Evolutionary conservation across 1,140 invertebrate species (phyloP).

Genomic region (Scaptomyza montana): DNA sequence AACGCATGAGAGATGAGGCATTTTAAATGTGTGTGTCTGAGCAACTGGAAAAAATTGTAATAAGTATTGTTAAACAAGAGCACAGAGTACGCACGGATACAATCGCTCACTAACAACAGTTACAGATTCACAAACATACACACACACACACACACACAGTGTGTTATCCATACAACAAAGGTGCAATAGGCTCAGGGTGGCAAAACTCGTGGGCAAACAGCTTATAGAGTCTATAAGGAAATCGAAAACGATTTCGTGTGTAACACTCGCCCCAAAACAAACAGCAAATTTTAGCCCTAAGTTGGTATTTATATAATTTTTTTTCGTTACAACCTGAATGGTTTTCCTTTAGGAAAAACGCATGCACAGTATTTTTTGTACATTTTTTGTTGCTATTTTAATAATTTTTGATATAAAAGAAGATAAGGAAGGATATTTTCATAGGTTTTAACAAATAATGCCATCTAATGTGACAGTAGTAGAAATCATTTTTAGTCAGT

Average conservation of each 20-base stretch:
- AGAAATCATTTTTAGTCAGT: slow-evolving; percentile 35
- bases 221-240: slow-evolving; percentile 27
- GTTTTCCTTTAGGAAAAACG: slow-evolving; percentile 42
- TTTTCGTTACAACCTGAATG: slow-evolving; percentile 40
- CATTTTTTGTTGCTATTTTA: slow-evolving; percentile 13
- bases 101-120: neutral
- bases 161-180: slow-evolving; percentile 2
- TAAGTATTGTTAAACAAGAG: slow-evolving; percentile 36
- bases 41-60: slow-evolving; percentile 48
- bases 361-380: slow-evolving; percentile 72
- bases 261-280: slow-evolving; percentile 36
- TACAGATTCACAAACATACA: slow-evolving; percentile 29
- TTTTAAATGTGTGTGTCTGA: neutral
- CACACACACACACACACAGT: neutral
- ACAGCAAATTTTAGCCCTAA: slow-evolving; percentile 10
- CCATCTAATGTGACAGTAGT: slow-evolving; percentile 44
- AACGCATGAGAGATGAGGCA: neutral
- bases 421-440: neutral
- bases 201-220: neutral
- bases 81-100: slow-evolving; percentile 10
- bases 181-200: slow-evolving; percentile 23
- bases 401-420: slow-evolving; percentile 1
- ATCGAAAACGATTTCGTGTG: slow-evolving; percentile 14
- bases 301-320: slow-evolving; percentile 41
- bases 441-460: slow-evolving; percentile 26